A percentile compares a stretch with the other conserved stretches of the same genome.
Evolutionary conservation across 2,113 vertebrate species (phyloP).

Genomic region (Myiozetetes cayanensis): DNA sequence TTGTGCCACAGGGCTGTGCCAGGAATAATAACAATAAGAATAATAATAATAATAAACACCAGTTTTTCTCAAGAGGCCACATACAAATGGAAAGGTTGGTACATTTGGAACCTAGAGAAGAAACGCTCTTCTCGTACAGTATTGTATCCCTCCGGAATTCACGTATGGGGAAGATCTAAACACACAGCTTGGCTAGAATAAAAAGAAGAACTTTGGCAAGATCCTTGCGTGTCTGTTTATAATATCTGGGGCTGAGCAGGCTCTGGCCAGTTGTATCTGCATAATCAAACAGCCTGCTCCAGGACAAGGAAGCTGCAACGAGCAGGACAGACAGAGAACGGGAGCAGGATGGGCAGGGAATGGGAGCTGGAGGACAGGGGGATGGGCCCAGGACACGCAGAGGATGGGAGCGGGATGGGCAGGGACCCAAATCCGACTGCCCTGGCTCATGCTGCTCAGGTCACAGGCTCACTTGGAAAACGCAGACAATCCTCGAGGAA

Average conservation of each 20-base stretch:
- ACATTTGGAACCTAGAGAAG: not conserved
- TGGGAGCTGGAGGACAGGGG: not conserved
- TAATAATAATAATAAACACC: not conserved
- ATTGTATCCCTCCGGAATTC: not conserved
- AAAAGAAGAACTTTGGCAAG: not conserved
- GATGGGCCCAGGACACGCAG: not conserved
- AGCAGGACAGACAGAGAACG: not conserved
- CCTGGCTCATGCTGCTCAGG: not conserved
- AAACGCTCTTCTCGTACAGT: not conserved
- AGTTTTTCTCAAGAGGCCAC: not conserved
- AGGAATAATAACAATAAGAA: not conserved
- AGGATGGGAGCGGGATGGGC: not conserved
- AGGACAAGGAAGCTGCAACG: rapidly evolving
- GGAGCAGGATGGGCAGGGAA: not conserved
- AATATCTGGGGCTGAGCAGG: not conserved
- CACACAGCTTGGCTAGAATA: not conserved
- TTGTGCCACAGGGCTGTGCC: rapidly evolving
- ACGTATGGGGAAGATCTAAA: not conserved
- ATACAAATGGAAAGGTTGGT: not conserved
- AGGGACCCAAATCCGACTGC: not conserved
- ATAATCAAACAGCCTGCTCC: not conserved
- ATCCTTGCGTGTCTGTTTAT: not conserved
- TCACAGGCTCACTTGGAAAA: not conserved
- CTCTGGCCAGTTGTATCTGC: not conserved
- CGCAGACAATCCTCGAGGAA: not conserved